Conservation (phyloP, 2,888 invertebrate species). For the Desoria tigrina region DNA sequence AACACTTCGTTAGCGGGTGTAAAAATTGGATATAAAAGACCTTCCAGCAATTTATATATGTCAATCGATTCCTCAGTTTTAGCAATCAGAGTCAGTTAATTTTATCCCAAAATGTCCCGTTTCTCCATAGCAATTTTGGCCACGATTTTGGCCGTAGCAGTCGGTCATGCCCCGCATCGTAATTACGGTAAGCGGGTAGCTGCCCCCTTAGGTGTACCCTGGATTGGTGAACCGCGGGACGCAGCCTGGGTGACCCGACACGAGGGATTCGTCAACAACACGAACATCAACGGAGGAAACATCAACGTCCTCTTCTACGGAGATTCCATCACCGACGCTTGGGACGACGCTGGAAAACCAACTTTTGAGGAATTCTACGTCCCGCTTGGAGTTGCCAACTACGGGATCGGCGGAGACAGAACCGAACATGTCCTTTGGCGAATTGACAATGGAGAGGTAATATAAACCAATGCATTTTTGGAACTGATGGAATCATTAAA, state of each 20-base stretch:
- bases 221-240: constrained; percentile 27
- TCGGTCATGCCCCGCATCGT: background rate
- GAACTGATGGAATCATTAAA: constrained; percentile 54
- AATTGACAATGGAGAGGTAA: constrained; percentile 61
- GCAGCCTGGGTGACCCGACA: constrained; percentile 42
- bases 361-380: constrained; percentile 39
- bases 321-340: constrained; percentile 50
- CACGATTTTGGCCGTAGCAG: background rate
- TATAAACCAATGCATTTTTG: no score
- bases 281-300: constrained; percentile 30
- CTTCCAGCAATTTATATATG: no score
- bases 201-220: constrained; percentile 50
- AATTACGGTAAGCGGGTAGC: no score
- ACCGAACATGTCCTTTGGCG: constrained; percentile 62
- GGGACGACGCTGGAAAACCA: constrained; percentile 32
- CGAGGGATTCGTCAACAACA: constrained; percentile 33
- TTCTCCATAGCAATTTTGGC: background rate
- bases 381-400: constrained; percentile 46
- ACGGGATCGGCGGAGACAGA: constrained; percentile 59
- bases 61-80: no score
- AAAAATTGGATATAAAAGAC: no score
- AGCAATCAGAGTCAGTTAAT: no score
- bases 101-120: no score
- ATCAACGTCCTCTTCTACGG: constrained; percentile 48
- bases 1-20: no score